Evolutionary conservation across 2,888 invertebrate species (phyloP), one percentile per base, ranked within the genome.

Genomic region (Busseola fusca): DNA sequence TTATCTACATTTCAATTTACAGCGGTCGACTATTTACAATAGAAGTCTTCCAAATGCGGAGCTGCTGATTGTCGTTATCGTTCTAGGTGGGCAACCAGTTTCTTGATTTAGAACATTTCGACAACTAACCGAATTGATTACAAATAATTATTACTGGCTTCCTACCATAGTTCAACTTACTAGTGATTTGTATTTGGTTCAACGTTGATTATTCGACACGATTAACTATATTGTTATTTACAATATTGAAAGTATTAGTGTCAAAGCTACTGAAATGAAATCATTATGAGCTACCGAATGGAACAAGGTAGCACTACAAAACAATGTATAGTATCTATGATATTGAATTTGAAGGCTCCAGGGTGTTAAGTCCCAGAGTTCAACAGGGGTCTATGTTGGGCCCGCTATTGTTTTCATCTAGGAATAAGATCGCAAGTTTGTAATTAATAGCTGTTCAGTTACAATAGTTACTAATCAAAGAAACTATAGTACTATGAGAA

Each of bases 101-200:
- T 10, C 27, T 9, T 7, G 4, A 66, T 59, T 21, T 52, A 52
- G 67, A 74, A 37, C 52, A 59, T 59, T 66, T 73, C 67, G 21
- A 74, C 67, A 52, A n/a, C n/a, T 50, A 37, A 52, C 37, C 42
- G 58, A 67, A 59, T 74, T 72, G 66, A 72, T 72, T 72, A 58
- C 66, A 66, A 74, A 45, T 72, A 52, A 74, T 74, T 12, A 66
- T 74, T 12, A 27, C 37, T 72, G 50, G 66, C 42, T 21, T 52
- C 45, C 50, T 16, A 50, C 74, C 50, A 74, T 66, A 74, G n/a
- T 52, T 74, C 50, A 58, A 14, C n/a, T 5, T 66, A 50, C 42
- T 66, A 66, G 37, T 72, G 34, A 72, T 74, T 72, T 58, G 57
- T 66, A n/a, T 58, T 50, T 16, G 27, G 14, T 48, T 34, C 21